Conservation (phyloP, 2,113 vertebrate species). For the Phalacrocorax aristotelis region DNA sequence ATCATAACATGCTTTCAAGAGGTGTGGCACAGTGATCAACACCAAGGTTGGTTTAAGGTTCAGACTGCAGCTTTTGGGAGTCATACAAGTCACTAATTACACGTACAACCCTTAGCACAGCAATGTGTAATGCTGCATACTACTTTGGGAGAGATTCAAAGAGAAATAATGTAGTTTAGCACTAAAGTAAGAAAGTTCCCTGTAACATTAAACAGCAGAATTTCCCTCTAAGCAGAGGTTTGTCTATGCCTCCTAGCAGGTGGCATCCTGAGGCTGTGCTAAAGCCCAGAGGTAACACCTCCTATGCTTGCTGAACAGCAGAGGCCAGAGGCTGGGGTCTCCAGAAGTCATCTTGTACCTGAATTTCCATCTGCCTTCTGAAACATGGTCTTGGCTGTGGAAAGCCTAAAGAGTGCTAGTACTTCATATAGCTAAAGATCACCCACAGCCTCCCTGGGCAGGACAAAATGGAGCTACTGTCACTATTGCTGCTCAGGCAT, state of each 20-base stretch:
- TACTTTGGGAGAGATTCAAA: neutral
- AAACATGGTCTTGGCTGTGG: neutral
- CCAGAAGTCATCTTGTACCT: neutral
- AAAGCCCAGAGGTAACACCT: neutral
- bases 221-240: neutral
- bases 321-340: neutral
- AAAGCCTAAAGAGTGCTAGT: neutral
- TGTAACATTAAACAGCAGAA: neutral
- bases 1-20: slow-evolving; percentile 1
- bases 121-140: neutral
- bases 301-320: neutral
- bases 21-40: neutral
- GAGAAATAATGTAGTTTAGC: neutral
- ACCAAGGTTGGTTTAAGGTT: slow-evolving; percentile 2
- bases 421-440: neutral
- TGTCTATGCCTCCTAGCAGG: neutral
- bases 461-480: neutral
- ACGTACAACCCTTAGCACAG: neutral
- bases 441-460: neutral
- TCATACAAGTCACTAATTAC: slow-evolving; percentile 7
- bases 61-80: neutral
- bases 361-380: neutral
- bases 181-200: neutral
- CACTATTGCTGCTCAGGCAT: neutral
- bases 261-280: neutral